A percentile compares a stretch with the other conserved stretches of the same genome.
These are phyloP conservation scores for Lophius americanus DNA, from an alignment of 2,797 vertebrate species.

Conservation along the genomic window DNA sequence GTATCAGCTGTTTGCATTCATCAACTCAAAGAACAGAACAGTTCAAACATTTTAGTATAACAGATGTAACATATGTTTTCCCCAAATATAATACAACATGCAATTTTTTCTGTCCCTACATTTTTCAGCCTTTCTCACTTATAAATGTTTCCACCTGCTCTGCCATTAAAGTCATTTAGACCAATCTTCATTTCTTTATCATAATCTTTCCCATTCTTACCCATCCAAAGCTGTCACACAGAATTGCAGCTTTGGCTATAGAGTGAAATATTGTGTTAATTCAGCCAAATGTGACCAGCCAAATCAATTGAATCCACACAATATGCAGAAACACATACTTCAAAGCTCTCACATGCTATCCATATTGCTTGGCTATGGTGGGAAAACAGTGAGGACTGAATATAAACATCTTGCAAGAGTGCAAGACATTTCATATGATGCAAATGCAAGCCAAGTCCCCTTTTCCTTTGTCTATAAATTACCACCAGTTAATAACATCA, in stretches of 20 bases:
- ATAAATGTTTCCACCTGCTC: neutral
- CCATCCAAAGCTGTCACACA: neutral
- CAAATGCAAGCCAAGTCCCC: neutral
- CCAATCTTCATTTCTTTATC: neutral
- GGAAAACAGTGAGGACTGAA: neutral
- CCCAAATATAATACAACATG: too few species aligned
- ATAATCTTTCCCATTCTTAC: neutral
- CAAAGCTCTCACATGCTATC: neutral
- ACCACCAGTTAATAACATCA: neutral
- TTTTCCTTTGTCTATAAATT: neutral
- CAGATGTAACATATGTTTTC: too few species aligned
- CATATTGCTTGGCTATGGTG: neutral
- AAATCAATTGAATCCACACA: neutral
- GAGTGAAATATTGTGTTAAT: neutral
- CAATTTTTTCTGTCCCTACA: too few species aligned
- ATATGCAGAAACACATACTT: neutral
- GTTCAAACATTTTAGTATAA: too few species aligned
- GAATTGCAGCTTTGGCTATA: neutral
- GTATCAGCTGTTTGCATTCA: too few species aligned
- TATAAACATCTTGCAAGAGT: neutral
- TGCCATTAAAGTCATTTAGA: neutral
- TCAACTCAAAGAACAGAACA: too few species aligned
- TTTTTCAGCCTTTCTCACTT: neutral
- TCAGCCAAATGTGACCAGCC: slow-evolving; percentile 12
- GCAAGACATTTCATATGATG: neutral